Base-by-base conservation (phyloP, 2,888 invertebrate species). In the Saturnia japonica region DNA sequence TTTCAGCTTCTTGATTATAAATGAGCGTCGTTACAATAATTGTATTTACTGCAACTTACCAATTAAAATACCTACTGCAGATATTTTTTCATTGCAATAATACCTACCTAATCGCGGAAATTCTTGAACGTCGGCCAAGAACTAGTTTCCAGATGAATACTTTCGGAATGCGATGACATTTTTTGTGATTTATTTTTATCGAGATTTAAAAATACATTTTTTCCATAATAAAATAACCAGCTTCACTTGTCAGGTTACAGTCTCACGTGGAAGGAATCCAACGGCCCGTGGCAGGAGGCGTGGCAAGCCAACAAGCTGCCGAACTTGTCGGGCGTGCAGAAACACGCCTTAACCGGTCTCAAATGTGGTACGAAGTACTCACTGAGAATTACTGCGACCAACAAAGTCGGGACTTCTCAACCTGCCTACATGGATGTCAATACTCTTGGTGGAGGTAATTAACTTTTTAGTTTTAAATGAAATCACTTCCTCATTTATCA, bases 331-430 rank as follows among this genome's bases (percentile, higher is more conserved):
- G 96, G 89, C 0, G 84, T 88, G 0, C 91, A 82, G 95, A 96
- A 89, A 92, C 95, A 97, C 95, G 76, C 94, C 0, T 80, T 98
- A 51, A 95, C 96, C 0, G 96, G 96, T 0, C 94, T 98, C 19
- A 96, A 96, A 81, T 98, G 98, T 85, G 98, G 98, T 25, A 97
- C 97, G 14, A 95, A 96, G 75, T 98, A 98, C 84, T 96, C 96
- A 72, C 95, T 98, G 74, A 95, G 97, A 84, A 95, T 98, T 80
- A 96, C 96, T 0, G 97, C 98, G 0, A 96, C 96, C 69, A 98
- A 98, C 89, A 95, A 95, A 78, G 97, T 98, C 7, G 98, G 98
- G 6, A 96, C 96, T 64, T 97, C 98, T 16, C 96, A 96, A 76
- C 95, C 96, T 0, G 94, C 95, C 3, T 92, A 96, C 74, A 89